Base-by-base conservation (phyloP, 37 sponge, comb jelly and placozoan species). In the Bolinopsis microptera region DNA sequence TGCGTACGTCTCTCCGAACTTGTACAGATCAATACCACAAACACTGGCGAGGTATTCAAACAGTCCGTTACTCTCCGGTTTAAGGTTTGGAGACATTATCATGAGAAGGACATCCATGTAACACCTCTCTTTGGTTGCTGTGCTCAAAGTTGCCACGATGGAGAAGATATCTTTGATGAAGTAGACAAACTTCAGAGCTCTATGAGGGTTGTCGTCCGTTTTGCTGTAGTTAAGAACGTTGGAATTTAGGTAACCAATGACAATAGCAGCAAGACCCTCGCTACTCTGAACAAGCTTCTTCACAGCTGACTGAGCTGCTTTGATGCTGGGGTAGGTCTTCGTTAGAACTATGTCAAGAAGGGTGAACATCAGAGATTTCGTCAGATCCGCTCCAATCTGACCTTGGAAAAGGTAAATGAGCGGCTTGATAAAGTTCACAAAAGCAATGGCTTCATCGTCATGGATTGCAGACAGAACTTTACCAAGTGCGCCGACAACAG, bases 21-120 rank as follows among this genome's bases (percentile, higher is more conserved):
- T 39, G 90, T 86, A 86, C 27, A 86, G 48, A 39, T 86, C 90
- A 39, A 86, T 86, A 38, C 36, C 32, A 18, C 61, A 41, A 0
- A 36, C 24, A 8, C 18, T 30, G 5, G 90, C 61, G 25, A 86
- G 13, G 35, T 35, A 16, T 36, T 77, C 32, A 13, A 86, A 40
- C 27, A 86, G 31, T 13, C 48, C 61, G 16, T 39, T 3, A 41
- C 48, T 41, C 26, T 86, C 90, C 5, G 90, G 90, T 40, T 33
- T 24, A 8, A 86, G 90, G 41, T 86, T 38, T 36, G 90, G 26
- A 9, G 90, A 22, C 38, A 36, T 35, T 3, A 86, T 27, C 48
- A 40, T 39, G 1, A 86, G 26, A 16, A 86, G 41, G 21, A 8
- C 23, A 25, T 86, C 35, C 2, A 33, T 8, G 90, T 39, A 41